Evolutionary conservation across 2,797 vertebrate species (phyloP).

Genomic region (Gambusia yucatana): DNA sequence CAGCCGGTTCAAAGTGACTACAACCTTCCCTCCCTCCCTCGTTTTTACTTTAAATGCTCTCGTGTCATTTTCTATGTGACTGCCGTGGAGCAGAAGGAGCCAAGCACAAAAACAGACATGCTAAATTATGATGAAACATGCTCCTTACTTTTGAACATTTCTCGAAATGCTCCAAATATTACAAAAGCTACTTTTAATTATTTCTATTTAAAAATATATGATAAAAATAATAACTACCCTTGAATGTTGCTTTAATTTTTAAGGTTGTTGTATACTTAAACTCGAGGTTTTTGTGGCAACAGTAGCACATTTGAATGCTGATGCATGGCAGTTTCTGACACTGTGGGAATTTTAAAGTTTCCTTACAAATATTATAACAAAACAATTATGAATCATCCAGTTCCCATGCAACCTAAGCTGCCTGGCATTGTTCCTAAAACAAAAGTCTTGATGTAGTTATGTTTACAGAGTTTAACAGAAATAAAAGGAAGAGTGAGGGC

Average conservation of each 20-base stretch:
- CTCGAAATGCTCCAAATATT: background rate
- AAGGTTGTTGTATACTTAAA: background rate
- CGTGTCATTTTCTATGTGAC: constrained; percentile 42
- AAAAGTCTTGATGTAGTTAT: constrained; percentile 21
- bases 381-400: constrained; percentile 45
- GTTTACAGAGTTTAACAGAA: constrained; percentile 28
- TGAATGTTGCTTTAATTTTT: background rate
- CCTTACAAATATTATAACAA: constrained; percentile 33
- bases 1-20: constrained; percentile 32
- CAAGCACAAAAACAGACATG: constrained; percentile 15
- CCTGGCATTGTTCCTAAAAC: constrained; percentile 33
- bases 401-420: constrained; percentile 59
- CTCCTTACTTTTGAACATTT: background rate
- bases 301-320: background rate
- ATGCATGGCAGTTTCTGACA: constrained; percentile 10
- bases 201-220: background rate
- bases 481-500: constrained; percentile 5
- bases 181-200: background rate
- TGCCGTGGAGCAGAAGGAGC: constrained; percentile 20
- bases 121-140: constrained; percentile 7
- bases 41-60: constrained; percentile 55
- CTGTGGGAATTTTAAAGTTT: constrained; percentile 26
- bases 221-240: background rate
- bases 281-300: background rate
- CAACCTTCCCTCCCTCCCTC: constrained; percentile 20